Evolutionary conservation across 2,113 vertebrate species (phyloP).

Genomic region (Hemiprocne comata): DNA sequence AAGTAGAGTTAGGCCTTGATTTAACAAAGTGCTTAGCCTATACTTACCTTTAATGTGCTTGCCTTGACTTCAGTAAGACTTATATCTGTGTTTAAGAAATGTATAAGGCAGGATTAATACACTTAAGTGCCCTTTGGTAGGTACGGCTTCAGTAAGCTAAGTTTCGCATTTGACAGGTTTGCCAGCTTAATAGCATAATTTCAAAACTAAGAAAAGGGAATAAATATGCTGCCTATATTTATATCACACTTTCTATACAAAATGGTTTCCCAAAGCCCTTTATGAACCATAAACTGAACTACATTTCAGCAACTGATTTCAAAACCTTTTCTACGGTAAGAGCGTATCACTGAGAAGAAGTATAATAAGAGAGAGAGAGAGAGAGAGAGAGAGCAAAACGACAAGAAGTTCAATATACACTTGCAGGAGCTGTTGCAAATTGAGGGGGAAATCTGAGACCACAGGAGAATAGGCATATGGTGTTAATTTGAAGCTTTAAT

Average conservation of each 20-base stretch:
- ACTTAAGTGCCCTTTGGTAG: conserved; percentile 21
- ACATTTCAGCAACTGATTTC: conserved; percentile 35
- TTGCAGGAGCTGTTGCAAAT: background rate
- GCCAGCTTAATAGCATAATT: conserved; percentile 25
- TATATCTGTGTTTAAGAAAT: background rate
- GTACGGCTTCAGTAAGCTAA: background rate
- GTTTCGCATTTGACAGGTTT: conserved; percentile 26
- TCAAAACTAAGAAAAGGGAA: conserved; percentile 37
- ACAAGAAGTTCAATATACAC: background rate
- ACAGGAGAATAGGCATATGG: background rate
- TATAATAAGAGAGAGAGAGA: background rate
- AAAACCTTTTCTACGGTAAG: background rate
- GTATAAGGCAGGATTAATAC: background rate
- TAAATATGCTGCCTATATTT: conserved; percentile 34
- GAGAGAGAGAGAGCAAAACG: background rate
- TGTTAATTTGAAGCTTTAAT: conserved; percentile 18
- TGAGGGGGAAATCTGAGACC: background rate
- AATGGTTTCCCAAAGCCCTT: conserved; percentile 35
- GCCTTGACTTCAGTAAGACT: conserved; percentile 24
- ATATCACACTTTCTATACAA: conserved; percentile 10
- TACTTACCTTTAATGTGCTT: background rate
- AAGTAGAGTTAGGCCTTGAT: conserved; percentile 5
- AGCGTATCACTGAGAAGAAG: background rate
- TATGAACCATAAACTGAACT: conserved; percentile 46
- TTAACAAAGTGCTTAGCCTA: background rate